A percentile compares a stretch with the other conserved stretches of the same genome.
These are phyloP conservation scores for Asobara japonica DNA, from an alignment of 1,140 invertebrate species.

Conservation along the genomic window DNA sequence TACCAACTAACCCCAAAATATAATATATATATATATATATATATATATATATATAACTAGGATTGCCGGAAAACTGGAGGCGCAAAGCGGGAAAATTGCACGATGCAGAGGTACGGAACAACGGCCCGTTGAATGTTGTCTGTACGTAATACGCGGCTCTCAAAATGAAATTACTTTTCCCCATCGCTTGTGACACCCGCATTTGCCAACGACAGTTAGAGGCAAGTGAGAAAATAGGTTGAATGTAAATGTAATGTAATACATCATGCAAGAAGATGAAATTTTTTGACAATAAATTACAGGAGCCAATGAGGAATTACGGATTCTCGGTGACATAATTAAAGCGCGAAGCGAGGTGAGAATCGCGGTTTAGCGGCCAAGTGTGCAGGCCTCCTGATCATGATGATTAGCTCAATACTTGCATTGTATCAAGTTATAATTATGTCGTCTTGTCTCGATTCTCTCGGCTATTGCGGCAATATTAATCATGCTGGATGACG, in stretches of 20 bases:
- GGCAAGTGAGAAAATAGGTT: not conserved
- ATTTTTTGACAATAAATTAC: not conserved
- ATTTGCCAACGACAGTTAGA: not conserved
- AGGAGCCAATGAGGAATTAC: too few relatives aligned
- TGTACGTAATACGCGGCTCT: constrained; percentile 6
- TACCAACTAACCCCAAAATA: not conserved
- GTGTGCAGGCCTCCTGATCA: too few relatives aligned
- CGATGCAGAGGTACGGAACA: constrained; percentile 23
- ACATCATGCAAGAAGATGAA: not conserved
- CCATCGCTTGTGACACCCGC: not conserved
- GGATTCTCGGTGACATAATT: too few relatives aligned
- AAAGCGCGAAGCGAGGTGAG: too few relatives aligned
- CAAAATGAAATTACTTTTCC: constrained; percentile 26
- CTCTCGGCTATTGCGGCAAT: too few relatives aligned
- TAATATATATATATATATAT: too few relatives aligned
- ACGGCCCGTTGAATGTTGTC: constrained; percentile 30
- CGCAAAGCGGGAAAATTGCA: constrained; percentile 29
- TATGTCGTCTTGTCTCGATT: too few relatives aligned
- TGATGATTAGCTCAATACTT: too few relatives aligned
- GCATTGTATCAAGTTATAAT: too few relatives aligned
- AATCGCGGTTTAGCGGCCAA: too few relatives aligned
- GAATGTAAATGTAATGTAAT: not conserved
- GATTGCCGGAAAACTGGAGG: constrained; percentile 13
- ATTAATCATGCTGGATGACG: too few relatives aligned
- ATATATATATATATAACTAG: not conserved